phyloP scores from a whole-genome alignment of 2,113 vertebrate genomes.

The Phyllopteryx taeniolatus region DNA sequence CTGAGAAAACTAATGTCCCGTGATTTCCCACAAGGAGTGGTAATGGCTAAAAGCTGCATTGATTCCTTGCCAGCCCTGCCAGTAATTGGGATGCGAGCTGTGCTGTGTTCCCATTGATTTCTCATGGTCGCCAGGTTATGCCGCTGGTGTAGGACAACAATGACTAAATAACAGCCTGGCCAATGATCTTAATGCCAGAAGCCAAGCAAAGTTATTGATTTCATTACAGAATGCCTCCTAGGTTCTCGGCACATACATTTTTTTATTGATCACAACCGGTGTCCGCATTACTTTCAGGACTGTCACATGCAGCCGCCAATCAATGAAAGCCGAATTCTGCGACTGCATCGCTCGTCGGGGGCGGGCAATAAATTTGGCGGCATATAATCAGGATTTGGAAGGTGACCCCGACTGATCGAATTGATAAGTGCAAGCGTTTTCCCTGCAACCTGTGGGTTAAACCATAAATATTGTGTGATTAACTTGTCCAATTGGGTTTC shows the following conservation, averaged over 20 bases:
- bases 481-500: conserved; percentile 36
- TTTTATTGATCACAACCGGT: conserved; percentile 66
- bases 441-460: conserved; percentile 36
- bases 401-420: conserved; percentile 45
- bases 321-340: conserved; percentile 47
- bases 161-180: conserved; percentile 71
- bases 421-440: conserved; percentile 37
- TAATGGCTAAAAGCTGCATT: conserved; percentile 68
- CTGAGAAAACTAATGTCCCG: conserved; percentile 56
- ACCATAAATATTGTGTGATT: conserved; percentile 34
- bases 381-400: conserved; percentile 39
- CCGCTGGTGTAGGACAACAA: conserved; percentile 66
- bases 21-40: conserved; percentile 67
- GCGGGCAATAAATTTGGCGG: conserved; percentile 42
- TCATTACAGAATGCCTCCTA: conserved; percentile 74
- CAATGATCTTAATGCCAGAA: conserved; percentile 72
- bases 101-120: conserved; percentile 69
- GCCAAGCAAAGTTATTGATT: conserved; percentile 74
- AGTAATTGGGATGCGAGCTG: conserved; percentile 72
- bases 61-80: conserved; percentile 63
- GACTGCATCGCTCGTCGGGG: conserved; percentile 33
- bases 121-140: conserved; percentile 63
- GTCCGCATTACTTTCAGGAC: conserved; percentile 65
- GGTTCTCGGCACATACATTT: conserved; percentile 70
- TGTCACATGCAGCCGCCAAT: conserved; percentile 60